phyloP scores from a whole-genome alignment of 2,888 invertebrate genomes.

The Galeopsomyia nigrocyanea region DNA sequence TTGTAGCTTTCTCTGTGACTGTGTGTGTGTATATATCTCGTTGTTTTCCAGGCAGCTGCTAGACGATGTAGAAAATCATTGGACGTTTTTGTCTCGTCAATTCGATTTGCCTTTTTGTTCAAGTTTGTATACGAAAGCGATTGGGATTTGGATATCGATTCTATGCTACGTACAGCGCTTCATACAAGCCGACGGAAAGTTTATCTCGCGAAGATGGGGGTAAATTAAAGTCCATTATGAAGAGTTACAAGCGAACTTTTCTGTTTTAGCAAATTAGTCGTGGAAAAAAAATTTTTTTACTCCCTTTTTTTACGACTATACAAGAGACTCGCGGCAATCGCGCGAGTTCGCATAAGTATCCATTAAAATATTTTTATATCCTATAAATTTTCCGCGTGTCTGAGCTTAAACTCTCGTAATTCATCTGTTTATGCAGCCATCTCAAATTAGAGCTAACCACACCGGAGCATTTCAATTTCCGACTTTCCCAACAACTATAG shows the following conservation, averaged over 20 bases:
- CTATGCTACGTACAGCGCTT: no score
- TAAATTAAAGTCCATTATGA: no score
- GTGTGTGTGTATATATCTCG: no score
- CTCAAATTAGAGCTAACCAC: conserved; percentile 36
- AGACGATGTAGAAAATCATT: no score
- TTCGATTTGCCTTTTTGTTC: no score
- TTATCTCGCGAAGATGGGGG: no score
- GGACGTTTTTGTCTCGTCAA: no score
- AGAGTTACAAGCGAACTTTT: conserved; percentile 15
- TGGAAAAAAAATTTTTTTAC: conserved; percentile 25
- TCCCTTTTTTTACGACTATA: conserved; percentile 20
- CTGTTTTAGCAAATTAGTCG: conserved; percentile 35
- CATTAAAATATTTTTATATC: conserved; percentile 39
- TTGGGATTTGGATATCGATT: no score
- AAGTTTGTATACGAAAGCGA: no score
- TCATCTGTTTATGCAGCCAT: conserved; percentile 31
- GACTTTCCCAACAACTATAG: not conserved
- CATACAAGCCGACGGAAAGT: no score
- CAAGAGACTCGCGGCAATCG: conserved; percentile 22
- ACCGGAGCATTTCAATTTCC: conserved; percentile 1
- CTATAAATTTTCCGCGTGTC: conserved; percentile 33
- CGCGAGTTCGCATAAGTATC: conserved; percentile 30
- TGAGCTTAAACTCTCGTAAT: conserved; percentile 32
- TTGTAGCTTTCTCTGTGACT: no score
- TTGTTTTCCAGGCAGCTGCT: no score